phyloP scores from a whole-genome alignment of 2,797 vertebrate species.

The Percopsis omiscomaycus region DNA sequence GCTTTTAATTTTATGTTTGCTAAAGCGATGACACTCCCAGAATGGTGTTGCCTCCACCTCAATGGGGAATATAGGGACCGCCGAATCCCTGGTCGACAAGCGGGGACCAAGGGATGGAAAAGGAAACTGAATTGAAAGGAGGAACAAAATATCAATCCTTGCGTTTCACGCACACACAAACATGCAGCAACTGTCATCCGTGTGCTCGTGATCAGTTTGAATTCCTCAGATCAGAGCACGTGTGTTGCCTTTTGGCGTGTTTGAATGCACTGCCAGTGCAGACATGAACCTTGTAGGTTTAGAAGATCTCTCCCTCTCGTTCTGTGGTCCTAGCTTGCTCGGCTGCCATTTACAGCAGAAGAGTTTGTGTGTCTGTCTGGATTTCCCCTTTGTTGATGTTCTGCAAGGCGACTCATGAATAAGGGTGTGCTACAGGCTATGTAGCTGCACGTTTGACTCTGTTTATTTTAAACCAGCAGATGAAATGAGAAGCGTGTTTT shows the following conservation, averaged over 20 bases:
- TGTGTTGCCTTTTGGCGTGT: conserved; percentile 17
- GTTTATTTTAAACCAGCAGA: conserved; percentile 5
- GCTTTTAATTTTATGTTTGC: too few relatives aligned
- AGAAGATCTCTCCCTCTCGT: conserved; percentile 27
- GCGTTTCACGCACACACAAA: neutral
- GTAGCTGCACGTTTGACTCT: conserved; percentile 14
- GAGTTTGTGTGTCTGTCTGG: conserved; percentile 6
- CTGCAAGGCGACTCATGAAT: conserved; percentile 30
- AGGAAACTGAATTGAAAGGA: too few relatives aligned
- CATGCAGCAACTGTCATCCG: conserved; percentile 37
- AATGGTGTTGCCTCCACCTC: too few relatives aligned
- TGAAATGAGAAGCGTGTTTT: too few relatives aligned
- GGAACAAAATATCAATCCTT: neutral
- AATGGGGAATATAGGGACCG: too few relatives aligned
- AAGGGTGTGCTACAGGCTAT: conserved; percentile 13
- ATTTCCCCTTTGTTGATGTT: conserved; percentile 48
- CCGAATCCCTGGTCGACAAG: too few relatives aligned
- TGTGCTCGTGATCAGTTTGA: conserved; percentile 39
- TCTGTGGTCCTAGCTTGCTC: conserved; percentile 60
- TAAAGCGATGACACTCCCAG: too few relatives aligned
- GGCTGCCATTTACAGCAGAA: conserved; percentile 19
- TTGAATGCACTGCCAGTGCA: conserved; percentile 60
- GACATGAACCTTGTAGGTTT: conserved; percentile 63
- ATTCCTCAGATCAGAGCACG: conserved; percentile 18
- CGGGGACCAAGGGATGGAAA: too few relatives aligned